Conservation (phyloP, 2,797 vertebrate genomes). For the Ciconia nigra region DNA sequence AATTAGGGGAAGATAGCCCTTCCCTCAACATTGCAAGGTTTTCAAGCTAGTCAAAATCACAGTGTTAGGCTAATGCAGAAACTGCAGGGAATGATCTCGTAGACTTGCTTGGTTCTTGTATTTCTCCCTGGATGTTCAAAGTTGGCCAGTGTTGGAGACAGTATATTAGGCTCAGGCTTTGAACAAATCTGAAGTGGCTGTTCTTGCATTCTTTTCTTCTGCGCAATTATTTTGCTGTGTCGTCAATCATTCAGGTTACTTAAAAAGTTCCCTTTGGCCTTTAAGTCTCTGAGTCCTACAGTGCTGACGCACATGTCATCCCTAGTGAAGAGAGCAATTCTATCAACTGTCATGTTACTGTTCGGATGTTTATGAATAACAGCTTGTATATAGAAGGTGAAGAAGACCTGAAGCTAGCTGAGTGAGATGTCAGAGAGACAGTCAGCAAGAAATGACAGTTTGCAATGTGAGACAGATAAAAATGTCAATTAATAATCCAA, state of each 20-base stretch:
- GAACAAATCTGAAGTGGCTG: not conserved
- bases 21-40: not conserved
- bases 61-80: not conserved
- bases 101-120: not conserved
- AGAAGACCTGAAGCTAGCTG: not conserved
- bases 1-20: not conserved
- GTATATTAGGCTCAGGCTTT: not conserved
- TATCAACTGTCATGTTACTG: not conserved
- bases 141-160: not conserved
- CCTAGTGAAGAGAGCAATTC: not conserved
- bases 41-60: not conserved
- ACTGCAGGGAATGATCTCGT: not conserved
- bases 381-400: not conserved
- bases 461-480: not conserved
- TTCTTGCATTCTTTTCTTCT: not conserved
- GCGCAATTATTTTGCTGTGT: not conserved
- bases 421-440: not conserved
- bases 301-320: not conserved
- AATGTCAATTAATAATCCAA: not conserved
- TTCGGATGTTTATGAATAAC: not conserved
- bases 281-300: not conserved
- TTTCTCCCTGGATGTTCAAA: not conserved
- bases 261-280: not conserved
- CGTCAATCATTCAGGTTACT: not conserved
- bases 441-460: not conserved